Base-by-base conservation (phyloP, 2,113 vertebrate genomes). In the Argyrosomus japonicus region DNA sequence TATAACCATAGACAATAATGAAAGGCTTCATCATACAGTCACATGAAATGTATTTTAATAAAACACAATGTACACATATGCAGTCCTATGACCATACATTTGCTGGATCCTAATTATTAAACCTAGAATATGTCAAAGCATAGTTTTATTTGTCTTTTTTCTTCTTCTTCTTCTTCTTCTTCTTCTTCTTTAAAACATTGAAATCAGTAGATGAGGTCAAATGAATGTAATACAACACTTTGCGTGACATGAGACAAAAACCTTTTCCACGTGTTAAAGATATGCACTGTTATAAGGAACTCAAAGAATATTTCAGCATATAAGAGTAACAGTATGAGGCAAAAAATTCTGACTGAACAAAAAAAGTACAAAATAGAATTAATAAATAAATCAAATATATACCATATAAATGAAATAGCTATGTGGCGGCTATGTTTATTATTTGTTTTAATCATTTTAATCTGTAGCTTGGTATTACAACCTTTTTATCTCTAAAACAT, bases 331-430 rank as follows among this genome's bases (percentile, higher is more conserved):
- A 94, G 92, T 81, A 93, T 90, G 85, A 95, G 92, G 92, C 94
- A 93, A 92, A 94, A 85, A 81, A 56, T 77, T 91, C 81, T 94
- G 93, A 95, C 92, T 65, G 89, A 95, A 95, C 93, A 91, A 92
- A 95, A 87, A 95, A 93, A 93, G 92, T 95, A 95, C 90, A 95
- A 95, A 94, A 95, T 88, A 84, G 90, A 95, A 93, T 96, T 94
- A 96, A 96, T 96, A 96, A 96, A 96, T 96, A 96, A 96, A 95
- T 95, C 95, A 95, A 96, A 95, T 95, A 96, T 95, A 96, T 95
- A 96, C 93, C 95, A 95, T 95, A 95, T 95, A 94, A 96, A 96
- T 95, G 94, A 94, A 95, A 93, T 91, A 94, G 89, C 93, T 95
- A 95, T 94, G 94, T 93, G 89, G 88, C 88, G 95, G 90, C 94